A percentile compares a stretch with the other conserved stretches of the same genome.
Evolutionary conservation across 2,113 vertebrate species (phyloP).

Genomic region (Elephas maximus): DNA sequence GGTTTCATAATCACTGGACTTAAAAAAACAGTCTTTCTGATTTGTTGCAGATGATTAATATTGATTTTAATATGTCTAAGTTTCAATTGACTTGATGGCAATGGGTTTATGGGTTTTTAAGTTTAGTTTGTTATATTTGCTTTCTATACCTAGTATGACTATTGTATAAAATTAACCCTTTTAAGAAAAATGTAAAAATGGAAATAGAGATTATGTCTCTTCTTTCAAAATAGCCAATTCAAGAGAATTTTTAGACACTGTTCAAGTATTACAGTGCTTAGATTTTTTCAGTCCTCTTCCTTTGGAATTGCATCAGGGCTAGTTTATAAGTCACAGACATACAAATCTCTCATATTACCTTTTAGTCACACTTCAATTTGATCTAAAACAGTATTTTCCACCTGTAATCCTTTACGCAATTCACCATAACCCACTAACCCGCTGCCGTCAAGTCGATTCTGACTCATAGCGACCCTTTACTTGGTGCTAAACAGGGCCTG

Average conservation of each 20-base stretch:
- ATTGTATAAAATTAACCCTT: neutral
- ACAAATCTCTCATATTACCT: slow-evolving; percentile 53
- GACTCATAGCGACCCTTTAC: no score
- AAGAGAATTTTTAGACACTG: neutral
- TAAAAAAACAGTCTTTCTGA: neutral
- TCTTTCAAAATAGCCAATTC: neutral
- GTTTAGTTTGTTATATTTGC: neutral
- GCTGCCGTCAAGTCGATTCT: no score
- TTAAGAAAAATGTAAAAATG: neutral
- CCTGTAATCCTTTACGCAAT: slow-evolving; percentile 8
- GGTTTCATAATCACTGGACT: neutral
- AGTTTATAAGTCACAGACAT: slow-evolving; percentile 14
- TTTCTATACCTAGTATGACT: neutral
- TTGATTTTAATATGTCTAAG: neutral
- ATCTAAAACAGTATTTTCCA: slow-evolving; percentile 53
- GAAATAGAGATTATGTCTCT: neutral
- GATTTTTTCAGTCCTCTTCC: neutral
- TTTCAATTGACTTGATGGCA: no score
- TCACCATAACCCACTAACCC: neutral
- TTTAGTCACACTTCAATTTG: slow-evolving; percentile 60
- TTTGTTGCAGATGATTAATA: neutral
- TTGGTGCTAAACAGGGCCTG: neutral
- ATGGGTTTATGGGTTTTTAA: neutral
- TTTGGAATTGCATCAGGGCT: neutral
- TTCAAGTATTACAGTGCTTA: neutral